phyloP scores from a whole-genome alignment of 2,113 vertebrate genomes.

The Thinocorus orbignyianus region DNA sequence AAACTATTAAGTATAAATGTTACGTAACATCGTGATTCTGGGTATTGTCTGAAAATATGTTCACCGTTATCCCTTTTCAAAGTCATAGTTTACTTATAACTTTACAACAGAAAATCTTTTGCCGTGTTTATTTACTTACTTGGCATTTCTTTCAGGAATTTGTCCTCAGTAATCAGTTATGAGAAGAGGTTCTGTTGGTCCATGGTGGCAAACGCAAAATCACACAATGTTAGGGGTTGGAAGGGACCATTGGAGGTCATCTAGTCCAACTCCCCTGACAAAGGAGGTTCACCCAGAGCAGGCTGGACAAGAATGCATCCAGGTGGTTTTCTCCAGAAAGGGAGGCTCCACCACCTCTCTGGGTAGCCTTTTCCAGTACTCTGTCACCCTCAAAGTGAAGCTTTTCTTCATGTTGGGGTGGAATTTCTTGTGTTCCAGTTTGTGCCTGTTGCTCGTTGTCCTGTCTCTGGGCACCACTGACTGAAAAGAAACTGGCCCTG shows the following conservation, averaged over 20 bases:
- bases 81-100: background rate
- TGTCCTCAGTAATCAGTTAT: background rate
- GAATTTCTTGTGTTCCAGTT: background rate
- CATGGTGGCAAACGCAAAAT: background rate
- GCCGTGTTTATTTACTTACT: background rate
- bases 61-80: background rate
- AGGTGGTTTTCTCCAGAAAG: background rate
- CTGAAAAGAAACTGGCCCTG: background rate
- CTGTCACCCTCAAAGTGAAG: background rate
- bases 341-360: background rate
- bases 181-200: background rate
- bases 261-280: background rate
- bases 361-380: background rate
- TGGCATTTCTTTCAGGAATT: background rate
- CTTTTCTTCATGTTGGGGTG: background rate
- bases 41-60: background rate
- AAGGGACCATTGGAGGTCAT: background rate
- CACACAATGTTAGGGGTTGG: background rate
- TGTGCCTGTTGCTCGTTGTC: background rate
- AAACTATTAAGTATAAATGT: background rate
- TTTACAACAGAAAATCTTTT: background rate
- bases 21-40: background rate
- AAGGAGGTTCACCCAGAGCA: background rate
- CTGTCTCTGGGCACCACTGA: background rate
- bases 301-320: background rate